Conservation (phyloP, 2,888 invertebrate species). For the Hylaea fasciaria region DNA sequence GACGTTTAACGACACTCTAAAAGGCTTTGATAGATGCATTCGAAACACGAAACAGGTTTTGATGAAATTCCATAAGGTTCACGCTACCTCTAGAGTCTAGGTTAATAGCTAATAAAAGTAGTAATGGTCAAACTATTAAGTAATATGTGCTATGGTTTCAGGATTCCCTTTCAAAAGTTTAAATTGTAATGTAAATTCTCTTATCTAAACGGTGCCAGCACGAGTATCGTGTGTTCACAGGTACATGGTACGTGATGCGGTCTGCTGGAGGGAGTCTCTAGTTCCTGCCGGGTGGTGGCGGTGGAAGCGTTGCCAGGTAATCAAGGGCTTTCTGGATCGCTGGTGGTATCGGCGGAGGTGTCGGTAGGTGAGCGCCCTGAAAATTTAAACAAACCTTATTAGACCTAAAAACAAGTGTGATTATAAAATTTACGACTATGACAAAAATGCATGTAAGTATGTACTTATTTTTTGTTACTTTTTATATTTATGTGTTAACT, state of each 20-base stretch:
- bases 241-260: constrained; percentile 46
- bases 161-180: constrained; percentile 4
- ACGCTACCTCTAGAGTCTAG: not conserved
- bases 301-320: constrained; percentile 87
- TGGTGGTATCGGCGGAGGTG: constrained; percentile 90
- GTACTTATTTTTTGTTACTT: no score
- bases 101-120: not conserved
- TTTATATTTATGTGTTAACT: no score
- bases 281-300: constrained; percentile 70
- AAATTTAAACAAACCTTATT: no score
- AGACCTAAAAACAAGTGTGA: no score
- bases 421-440: no score
- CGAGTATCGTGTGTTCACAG: constrained; percentile 53
- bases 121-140: not conserved
- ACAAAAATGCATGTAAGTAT: no score
- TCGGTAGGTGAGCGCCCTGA: constrained; percentile 90
- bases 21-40: constrained; percentile 34
- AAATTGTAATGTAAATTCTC: constrained; percentile 43
- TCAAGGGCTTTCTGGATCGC: constrained; percentile 90
- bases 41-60: constrained; percentile 27
- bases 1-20: constrained; percentile 24
- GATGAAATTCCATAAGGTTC: constrained; percentile 36
- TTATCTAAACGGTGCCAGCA: constrained; percentile 58
- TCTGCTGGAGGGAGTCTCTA: constrained; percentile 44
- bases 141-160: no score